Evolutionary conservation across 2,888 invertebrate species (phyloP).

Genomic region (Chrysotoxum bicinctum): DNA sequence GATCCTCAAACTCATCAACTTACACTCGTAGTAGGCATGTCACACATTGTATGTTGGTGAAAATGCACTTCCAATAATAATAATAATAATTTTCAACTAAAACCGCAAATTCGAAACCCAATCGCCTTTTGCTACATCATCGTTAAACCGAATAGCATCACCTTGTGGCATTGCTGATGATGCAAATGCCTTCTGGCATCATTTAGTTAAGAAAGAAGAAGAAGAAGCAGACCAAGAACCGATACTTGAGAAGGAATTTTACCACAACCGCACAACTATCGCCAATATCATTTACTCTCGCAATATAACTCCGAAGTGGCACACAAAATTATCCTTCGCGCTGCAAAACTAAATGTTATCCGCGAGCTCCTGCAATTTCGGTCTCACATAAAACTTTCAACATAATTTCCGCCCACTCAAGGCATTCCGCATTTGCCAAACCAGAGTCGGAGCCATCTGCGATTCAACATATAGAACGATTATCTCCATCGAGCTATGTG

Average conservation of each 20-base stretch:
- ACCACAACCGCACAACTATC: slow-evolving; percentile 6
- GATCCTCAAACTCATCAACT: background rate
- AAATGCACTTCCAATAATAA: background rate
- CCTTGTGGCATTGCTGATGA: slow-evolving; percentile 32
- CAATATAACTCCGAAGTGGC: slow-evolving; percentile 43
- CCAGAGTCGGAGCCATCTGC: slow-evolving; percentile 44
- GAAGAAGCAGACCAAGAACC: slow-evolving; percentile 22
- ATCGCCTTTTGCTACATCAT: slow-evolving; percentile 33
- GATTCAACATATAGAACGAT: slow-evolving; percentile 42
- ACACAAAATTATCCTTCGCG: slow-evolving; percentile 42
- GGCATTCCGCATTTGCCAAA: slow-evolving; percentile 41
- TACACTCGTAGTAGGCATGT: too few relatives aligned
- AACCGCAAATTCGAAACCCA: slow-evolving; percentile 22
- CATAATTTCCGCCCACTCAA: slow-evolving; percentile 69
- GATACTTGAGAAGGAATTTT: slow-evolving; percentile 48
- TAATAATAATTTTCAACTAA: slow-evolving; percentile 31
- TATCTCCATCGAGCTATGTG: slow-evolving; percentile 33
- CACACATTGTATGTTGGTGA: background rate
- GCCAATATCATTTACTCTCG: slow-evolving; percentile 63
- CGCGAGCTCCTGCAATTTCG: slow-evolving; percentile 70
- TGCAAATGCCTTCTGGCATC: slow-evolving; percentile 17
- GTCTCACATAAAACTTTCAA: slow-evolving; percentile 70
- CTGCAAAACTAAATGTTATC: slow-evolving; percentile 59
- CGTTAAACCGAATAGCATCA: slow-evolving; percentile 54
- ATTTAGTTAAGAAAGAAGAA: background rate